Conservation (phyloP, 2,888 invertebrate genomes). For the Euplagia quadripunctaria region DNA sequence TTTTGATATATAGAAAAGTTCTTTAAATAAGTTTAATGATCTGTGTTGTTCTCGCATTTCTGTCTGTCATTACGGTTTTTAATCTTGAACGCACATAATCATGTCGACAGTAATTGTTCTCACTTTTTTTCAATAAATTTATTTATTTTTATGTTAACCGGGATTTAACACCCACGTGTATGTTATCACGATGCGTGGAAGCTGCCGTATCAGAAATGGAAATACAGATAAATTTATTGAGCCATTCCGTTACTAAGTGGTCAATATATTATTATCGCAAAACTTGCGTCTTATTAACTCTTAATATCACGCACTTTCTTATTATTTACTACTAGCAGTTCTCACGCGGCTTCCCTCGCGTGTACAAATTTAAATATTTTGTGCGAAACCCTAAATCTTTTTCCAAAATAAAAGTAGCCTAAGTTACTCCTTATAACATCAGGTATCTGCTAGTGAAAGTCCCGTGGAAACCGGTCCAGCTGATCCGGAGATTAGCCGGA, state of each 20-base stretch:
- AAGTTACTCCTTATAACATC: no score
- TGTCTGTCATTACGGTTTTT: slow-evolving; percentile 19
- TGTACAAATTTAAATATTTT: no score
- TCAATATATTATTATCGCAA: not conserved
- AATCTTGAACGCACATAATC: slow-evolving; percentile 11
- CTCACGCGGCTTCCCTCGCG: no score
- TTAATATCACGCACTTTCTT: no score
- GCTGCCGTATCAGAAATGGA: not conserved
- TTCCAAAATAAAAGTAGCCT: no score
- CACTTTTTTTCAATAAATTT: slow-evolving; percentile 10
- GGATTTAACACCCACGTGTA: not conserved
- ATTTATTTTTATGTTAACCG: slow-evolving; percentile 7
- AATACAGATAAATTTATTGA: not conserved
- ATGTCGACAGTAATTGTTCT: slow-evolving; percentile 11
- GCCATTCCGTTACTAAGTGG: not conserved
- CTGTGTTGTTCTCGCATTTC: slow-evolving; percentile 16
- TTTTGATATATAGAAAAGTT: slow-evolving; percentile 28
- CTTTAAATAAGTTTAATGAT: slow-evolving; percentile 29
- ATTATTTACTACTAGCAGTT: no score
- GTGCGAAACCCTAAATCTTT: no score
- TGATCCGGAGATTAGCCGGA: no score
- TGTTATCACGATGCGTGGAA: not conserved
- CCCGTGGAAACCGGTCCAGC: no score
- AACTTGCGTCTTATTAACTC: not conserved
- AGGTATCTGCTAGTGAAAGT: no score